Conservation (phyloP, 2,888 invertebrate species). For the Acleris sparsana region DNA sequence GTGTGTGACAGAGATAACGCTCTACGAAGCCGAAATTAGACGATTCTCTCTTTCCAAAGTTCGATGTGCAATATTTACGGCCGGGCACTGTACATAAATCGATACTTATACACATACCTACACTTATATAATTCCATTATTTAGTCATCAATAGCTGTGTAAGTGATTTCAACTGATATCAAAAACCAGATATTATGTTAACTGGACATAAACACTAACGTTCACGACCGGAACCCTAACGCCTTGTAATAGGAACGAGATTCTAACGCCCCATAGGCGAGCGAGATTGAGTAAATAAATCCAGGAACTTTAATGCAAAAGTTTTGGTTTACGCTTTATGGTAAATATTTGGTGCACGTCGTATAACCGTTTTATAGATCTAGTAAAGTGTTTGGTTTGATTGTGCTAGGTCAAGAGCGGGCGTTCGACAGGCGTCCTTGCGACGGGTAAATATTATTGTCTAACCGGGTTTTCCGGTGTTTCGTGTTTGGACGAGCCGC, state of each 20-base stretch:
- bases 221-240: slow-evolving; percentile 38
- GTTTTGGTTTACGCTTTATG: slow-evolving; percentile 83
- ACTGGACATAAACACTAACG: no score
- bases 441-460: slow-evolving; percentile 82
- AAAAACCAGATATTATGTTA: no score
- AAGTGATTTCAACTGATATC: no score
- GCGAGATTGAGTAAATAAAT: slow-evolving; percentile 74
- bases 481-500: slow-evolving; percentile 70
- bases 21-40: no score
- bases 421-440: slow-evolving; percentile 82
- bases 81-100: no score
- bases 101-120: no score
- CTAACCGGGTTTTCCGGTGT: slow-evolving; percentile 80
- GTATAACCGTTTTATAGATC: slow-evolving; percentile 82
- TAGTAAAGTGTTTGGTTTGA: slow-evolving; percentile 83
- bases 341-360: slow-evolving; percentile 83
- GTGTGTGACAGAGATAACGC: no score
- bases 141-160: no score
- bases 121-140: no score
- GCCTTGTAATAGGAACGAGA: slow-evolving; percentile 48
- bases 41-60: no score
- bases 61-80: no score
- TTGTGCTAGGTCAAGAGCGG: slow-evolving; percentile 83
- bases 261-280: slow-evolving; percentile 57
- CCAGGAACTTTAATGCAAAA: slow-evolving; percentile 81